Evolutionary conservation across 2,888 invertebrate genomes (phyloP).

Genomic region (Trachelus troglodyta): DNA sequence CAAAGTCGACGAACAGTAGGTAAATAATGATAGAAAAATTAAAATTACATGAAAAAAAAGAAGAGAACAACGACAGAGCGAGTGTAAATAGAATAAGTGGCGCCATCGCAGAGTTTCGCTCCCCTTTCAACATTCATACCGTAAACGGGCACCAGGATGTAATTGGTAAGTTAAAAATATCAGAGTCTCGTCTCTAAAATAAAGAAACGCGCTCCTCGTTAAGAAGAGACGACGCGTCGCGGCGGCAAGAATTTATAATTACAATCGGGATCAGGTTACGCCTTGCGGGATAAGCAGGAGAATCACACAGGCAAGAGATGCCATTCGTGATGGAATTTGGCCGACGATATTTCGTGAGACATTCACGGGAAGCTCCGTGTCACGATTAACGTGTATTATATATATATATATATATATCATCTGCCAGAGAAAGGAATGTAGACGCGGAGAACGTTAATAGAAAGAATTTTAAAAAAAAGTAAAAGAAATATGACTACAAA

Average conservation of each 20-base stretch:
- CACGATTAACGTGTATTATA: no score
- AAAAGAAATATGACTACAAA: background rate
- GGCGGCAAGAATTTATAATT: background rate
- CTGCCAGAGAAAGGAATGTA: background rate
- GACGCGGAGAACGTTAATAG: background rate
- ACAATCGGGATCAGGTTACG: background rate
- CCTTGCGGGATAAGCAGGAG: background rate
- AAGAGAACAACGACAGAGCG: slow-evolving; percentile 8
- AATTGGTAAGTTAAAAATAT: slow-evolving; percentile 50
- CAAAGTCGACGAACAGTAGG: background rate
- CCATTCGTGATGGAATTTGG: background rate
- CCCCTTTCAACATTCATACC: background rate
- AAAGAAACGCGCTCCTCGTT: background rate
- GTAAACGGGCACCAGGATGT: slow-evolving; percentile 4
- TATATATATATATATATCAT: no score
- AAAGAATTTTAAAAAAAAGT: background rate
- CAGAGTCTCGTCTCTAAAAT: slow-evolving; percentile 24
- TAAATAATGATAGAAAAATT: background rate
- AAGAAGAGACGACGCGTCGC: background rate
- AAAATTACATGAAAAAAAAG: background rate
- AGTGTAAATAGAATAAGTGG: slow-evolving; percentile 9
- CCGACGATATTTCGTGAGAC: background rate
- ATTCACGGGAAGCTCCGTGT: background rate
- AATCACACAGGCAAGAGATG: background rate
- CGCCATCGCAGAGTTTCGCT: background rate